A percentile compares a stretch with the other conserved stretches of the same genome.
These are phyloP conservation scores for Nipponacmea schrenckii DNA, from an alignment of 2,888 invertebrate genomes.

Conservation along the genomic window DNA sequence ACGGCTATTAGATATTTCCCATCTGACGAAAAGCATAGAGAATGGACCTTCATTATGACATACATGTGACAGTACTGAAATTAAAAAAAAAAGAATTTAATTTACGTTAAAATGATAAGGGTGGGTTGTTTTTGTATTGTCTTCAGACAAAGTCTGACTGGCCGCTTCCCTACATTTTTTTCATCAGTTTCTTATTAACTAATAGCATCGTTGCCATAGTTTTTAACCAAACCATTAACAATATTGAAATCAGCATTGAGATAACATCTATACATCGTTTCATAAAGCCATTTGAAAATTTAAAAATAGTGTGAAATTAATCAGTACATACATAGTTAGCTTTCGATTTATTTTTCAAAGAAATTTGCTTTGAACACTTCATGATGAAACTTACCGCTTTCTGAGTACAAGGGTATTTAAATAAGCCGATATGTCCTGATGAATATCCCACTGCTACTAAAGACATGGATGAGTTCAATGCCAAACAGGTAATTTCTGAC, in stretches of 20 bases:
- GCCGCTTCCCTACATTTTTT: too few relatives aligned
- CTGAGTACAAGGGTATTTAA: slow-evolving; percentile 54
- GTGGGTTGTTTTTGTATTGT: too few relatives aligned
- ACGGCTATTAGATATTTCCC: slow-evolving; percentile 49
- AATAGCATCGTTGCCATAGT: too few relatives aligned
- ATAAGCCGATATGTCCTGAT: slow-evolving; percentile 52
- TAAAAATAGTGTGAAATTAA: too few relatives aligned
- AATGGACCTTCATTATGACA: slow-evolving; percentile 31
- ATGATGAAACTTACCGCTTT: slow-evolving; percentile 47
- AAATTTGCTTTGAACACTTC: neutral
- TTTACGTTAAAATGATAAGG: neutral
- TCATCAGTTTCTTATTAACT: too few relatives aligned
- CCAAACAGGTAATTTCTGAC: slow-evolving; percentile 44
- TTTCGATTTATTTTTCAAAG: neutral
- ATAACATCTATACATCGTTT: too few relatives aligned
- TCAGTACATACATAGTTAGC: too few relatives aligned
- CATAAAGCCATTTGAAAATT: too few relatives aligned
- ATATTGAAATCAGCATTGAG: too few relatives aligned
- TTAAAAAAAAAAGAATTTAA: neutral
- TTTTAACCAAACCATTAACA: too few relatives aligned
- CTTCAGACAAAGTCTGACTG: too few relatives aligned
- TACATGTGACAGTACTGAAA: too few relatives aligned
- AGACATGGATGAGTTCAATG: slow-evolving; percentile 38
- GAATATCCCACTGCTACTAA: slow-evolving; percentile 58
- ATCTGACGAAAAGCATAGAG: slow-evolving; percentile 43